These are phyloP conservation scores for Drosophila pachea DNA, from an alignment of 1,140 invertebrate genomes.

Conservation along the genomic window DNA sequence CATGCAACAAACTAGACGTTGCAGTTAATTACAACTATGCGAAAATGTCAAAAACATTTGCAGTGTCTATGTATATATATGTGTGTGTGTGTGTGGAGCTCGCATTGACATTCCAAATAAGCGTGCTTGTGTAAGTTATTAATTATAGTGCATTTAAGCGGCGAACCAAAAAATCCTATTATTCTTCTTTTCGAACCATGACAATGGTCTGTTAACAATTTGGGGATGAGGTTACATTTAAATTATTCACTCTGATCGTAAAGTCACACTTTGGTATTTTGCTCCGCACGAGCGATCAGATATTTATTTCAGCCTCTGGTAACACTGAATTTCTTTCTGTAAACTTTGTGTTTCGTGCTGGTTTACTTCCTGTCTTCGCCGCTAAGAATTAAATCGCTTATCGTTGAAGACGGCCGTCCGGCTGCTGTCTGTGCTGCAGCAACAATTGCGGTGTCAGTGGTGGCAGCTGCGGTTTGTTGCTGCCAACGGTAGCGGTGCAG, in stretches of 20 bases:
- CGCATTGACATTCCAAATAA: slow-evolving; percentile 25
- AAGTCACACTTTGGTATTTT: slow-evolving; percentile 13
- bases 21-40: slow-evolving; percentile 46
- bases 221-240: slow-evolving; percentile 44
- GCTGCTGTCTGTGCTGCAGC: not conserved
- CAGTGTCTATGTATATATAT: slow-evolving; percentile 18
- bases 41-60: slow-evolving; percentile 42
- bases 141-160: not conserved
- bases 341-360: slow-evolving; percentile 2
- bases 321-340: not conserved
- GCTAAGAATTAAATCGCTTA: slow-evolving; percentile 13
- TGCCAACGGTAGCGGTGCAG: not conserved
- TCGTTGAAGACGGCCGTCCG: too few species aligned
- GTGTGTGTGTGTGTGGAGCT: slow-evolving; percentile 1
- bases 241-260: slow-evolving; percentile 5
- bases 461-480: not conserved
- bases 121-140: not conserved
- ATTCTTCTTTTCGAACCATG: slow-evolving; percentile 5
- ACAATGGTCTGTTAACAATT: slow-evolving; percentile 11
- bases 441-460: not conserved
- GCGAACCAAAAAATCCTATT: too few species aligned
- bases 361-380: slow-evolving; percentile 1
- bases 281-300: slow-evolving; percentile 31
- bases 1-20: slow-evolving; percentile 43
- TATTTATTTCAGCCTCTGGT: slow-evolving; percentile 8